Percentiles rank a stretch among this genome's conserved stretches.
Evolutionary conservation across 2,888 invertebrate species (phyloP).

Genomic region (Stenodera caucasica): DNA sequence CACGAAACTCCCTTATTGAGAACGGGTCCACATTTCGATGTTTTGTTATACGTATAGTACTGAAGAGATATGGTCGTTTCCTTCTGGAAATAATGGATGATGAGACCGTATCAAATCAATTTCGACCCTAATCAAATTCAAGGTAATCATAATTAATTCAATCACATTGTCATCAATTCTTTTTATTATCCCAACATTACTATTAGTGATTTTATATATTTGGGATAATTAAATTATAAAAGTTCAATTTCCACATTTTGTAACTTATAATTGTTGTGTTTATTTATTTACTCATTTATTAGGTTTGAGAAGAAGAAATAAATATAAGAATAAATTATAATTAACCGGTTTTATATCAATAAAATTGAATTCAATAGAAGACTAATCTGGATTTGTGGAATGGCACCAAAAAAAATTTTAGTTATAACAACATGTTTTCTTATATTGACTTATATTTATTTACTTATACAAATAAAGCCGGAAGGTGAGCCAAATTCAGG

Average conservation of each 20-base stretch:
- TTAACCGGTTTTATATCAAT: too few relatives aligned
- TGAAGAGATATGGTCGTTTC: too few relatives aligned
- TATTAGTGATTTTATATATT: too few relatives aligned
- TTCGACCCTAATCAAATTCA: background rate
- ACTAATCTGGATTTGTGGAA: background rate
- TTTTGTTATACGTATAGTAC: too few relatives aligned
- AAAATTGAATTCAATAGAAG: background rate
- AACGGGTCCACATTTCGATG: too few relatives aligned
- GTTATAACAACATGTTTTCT: background rate
- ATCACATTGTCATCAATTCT: background rate
- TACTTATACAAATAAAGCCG: constrained; percentile 28
- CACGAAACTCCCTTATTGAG: too few relatives aligned
- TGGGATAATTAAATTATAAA: too few relatives aligned
- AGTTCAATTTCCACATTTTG: too few relatives aligned
- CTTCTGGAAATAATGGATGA: background rate
- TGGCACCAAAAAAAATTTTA: background rate
- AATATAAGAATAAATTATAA: too few relatives aligned
- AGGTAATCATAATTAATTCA: background rate
- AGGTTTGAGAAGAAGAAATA: too few relatives aligned
- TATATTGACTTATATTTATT: constrained; percentile 1
- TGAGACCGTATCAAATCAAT: background rate
- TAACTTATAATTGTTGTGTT: too few relatives aligned
- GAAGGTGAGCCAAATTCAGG: constrained; percentile 40
- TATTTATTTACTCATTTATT: too few relatives aligned
- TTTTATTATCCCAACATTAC: background rate